phyloP scores from a whole-genome alignment of 2,797 vertebrate species.

The Aeoliscus strigatus region DNA sequence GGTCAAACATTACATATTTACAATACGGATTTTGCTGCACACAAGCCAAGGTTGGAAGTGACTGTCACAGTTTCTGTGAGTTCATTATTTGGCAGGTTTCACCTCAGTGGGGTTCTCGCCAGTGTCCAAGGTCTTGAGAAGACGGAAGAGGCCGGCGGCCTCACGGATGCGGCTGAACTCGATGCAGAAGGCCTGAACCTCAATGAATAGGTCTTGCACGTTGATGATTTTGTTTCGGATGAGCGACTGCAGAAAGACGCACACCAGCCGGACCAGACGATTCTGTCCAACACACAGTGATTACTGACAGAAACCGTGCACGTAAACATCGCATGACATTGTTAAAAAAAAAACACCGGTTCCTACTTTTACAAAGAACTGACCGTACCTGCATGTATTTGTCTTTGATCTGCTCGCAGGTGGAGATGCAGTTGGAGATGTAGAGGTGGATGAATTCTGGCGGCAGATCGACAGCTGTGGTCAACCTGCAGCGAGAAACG shows the following conservation, averaged over 20 bases:
- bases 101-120: conserved; percentile 87
- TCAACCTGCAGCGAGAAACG: conserved; percentile 74
- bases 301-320: no score
- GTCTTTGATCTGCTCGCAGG: conserved; percentile 99
- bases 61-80: background rate
- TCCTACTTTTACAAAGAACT: background rate
- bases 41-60: no score
- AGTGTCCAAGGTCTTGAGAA: conserved; percentile 95
- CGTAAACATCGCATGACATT: no score
- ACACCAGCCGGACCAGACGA: conserved; percentile 94
- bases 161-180: conserved; percentile 98
- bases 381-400: conserved; percentile 97
- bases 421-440: conserved; percentile 99
- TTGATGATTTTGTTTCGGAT: conserved; percentile 99
- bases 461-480: conserved; percentile 95
- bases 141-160: conserved; percentile 92
- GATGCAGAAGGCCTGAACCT: conserved; percentile 98
- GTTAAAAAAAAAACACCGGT: no score
- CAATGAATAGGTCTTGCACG: conserved; percentile 98
- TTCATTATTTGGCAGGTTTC: conserved; percentile 82
- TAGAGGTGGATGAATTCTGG: conserved; percentile 99
- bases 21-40: no score
- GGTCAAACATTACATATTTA: no score
- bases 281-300: conserved; percentile 72
- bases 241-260: conserved; percentile 96